Base-by-base conservation (phyloP, 2,888 invertebrate genomes). In the Drosophila kambysellisi region DNA sequence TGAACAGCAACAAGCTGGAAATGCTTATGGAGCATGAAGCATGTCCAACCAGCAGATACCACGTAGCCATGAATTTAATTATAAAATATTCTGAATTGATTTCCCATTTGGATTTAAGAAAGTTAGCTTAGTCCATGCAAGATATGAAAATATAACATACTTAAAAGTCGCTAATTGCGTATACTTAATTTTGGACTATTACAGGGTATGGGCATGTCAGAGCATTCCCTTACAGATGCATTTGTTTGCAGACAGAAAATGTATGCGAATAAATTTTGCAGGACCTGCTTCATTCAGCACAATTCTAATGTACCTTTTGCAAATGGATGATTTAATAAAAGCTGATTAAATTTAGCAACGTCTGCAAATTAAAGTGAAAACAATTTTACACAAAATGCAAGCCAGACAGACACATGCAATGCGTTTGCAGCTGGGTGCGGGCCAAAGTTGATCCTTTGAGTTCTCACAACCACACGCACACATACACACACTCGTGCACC, bases 311-410 rank as follows among this genome's bases (percentile, higher is more conserved):
- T 25, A 51, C 20, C 32, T 25, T 56, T 7, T 48, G 48, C 51
- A 50, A 25, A 20, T 37, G 43, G n/a, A 29, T 17, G 15, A 32
- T 46, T 64, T 70, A 71, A 69, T 63, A 68, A 70, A 70, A 74
- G 74, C 82, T 90, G 90, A 86, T 86, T 86, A 83, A 86, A 86
- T 88, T 88, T 88, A 83, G 84, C 90, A 74, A 57, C 70, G 81
- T 73, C 70, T 75, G 89, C 89, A 90, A 88, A 90, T 90, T 90
- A 86, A 90, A 90, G 86, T 76, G 74, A 75, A 86, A 90, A 88
- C 69, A 81, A 72, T 90, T 81, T 76, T 65, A 59, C 77, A 70
- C 61, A 58, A 76, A 78, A 63, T 69, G 75, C 79, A 70, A 64
- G 62, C 57, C 70, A 74, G 67, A 71, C 70, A 74, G 67, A 71